A percentile compares a stretch with the other conserved stretches of the same genome.
Conservation (phyloP, 2,113 vertebrate genomes). For the Eulacestoma nigropectus region DNA sequence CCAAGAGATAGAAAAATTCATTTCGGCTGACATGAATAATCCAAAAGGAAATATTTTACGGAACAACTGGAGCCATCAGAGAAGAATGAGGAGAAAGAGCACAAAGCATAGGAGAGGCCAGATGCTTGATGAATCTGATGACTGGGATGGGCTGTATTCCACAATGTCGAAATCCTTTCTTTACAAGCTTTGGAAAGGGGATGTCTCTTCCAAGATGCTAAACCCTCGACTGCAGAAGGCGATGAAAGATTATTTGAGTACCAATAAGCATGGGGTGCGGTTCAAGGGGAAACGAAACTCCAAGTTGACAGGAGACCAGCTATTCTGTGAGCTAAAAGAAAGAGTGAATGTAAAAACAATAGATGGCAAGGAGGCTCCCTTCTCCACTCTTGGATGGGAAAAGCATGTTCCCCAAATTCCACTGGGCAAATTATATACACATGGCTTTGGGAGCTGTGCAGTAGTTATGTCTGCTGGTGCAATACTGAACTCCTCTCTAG, state of each 20-base stretch:
- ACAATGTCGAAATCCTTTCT: slow-evolving; percentile 85
- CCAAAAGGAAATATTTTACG: slow-evolving; percentile 4
- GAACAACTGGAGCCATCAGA: slow-evolving; percentile 26
- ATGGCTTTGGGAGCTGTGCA: slow-evolving; percentile 82
- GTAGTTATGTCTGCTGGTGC: slow-evolving; percentile 96
- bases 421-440: slow-evolving; percentile 74
- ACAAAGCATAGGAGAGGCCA: neutral
- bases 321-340: slow-evolving; percentile 86
- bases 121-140: slow-evolving; percentile 59
- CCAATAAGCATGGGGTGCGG: slow-evolving; percentile 89
- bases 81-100: slow-evolving; percentile 48
- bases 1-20: slow-evolving; percentile 32
- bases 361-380: slow-evolving; percentile 89
- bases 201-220: slow-evolving; percentile 84
- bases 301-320: slow-evolving; percentile 67
- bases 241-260: slow-evolving; percentile 85
- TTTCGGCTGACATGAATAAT: neutral
- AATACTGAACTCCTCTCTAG: slow-evolving; percentile 91
- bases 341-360: slow-evolving; percentile 80
- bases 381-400: slow-evolving; percentile 86
- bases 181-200: slow-evolving; percentile 86
- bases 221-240: slow-evolving; percentile 89
- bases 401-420: slow-evolving; percentile 79
- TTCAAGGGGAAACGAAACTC: slow-evolving; percentile 75
- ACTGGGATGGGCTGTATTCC: slow-evolving; percentile 79